phyloP scores from a whole-genome alignment of 2,113 vertebrate species.

The Anarhynchus alexandrinus region DNA sequence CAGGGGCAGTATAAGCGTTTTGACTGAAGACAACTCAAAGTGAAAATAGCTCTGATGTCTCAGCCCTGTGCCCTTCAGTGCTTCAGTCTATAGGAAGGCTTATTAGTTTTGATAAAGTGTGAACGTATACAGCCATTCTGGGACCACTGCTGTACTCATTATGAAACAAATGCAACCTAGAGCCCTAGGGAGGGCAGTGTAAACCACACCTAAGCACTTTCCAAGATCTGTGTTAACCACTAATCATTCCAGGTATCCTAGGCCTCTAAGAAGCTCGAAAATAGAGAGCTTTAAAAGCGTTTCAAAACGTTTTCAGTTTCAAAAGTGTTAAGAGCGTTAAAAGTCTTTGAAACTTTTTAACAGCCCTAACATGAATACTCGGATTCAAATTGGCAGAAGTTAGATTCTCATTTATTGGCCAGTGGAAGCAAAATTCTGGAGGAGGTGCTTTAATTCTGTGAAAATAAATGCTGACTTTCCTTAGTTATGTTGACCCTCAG shows the following conservation, averaged over 20 bases:
- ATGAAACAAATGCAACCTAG: not conserved
- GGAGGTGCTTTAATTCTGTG: not conserved
- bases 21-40: not conserved
- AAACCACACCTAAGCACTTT: not conserved
- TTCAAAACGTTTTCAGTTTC: too few relatives aligned
- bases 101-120: not conserved
- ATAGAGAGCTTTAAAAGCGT: not conserved
- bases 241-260: not conserved
- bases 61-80: not conserved
- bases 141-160: not conserved
- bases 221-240: not conserved
- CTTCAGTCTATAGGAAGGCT: not conserved
- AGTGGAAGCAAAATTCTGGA: not conserved
- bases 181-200: not conserved
- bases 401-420: not conserved
- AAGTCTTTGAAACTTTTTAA: not conserved
- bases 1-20: not conserved
- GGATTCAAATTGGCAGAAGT: not conserved
- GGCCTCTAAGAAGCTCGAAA: not conserved
- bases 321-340: too few relatives aligned
- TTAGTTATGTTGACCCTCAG: not conserved
- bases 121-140: not conserved
- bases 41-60: not conserved
- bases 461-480: not conserved
- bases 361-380: not conserved